These are phyloP conservation scores for Protobothrops mucrosquamatus DNA, from an alignment of 2,113 vertebrate genomes.

Conservation along the genomic window DNA sequence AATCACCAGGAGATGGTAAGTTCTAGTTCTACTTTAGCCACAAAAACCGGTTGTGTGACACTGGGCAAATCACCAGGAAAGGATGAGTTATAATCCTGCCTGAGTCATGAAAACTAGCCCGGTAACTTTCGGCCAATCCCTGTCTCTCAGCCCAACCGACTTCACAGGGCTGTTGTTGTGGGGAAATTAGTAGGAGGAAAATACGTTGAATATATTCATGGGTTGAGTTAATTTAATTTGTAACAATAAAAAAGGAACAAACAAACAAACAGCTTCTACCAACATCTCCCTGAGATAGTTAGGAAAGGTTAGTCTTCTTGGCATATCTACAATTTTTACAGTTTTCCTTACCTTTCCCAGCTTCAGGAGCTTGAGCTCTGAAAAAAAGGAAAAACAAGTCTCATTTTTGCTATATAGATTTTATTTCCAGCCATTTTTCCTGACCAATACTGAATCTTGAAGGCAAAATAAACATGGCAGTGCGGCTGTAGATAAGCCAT, in stretches of 20 bases:
- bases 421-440: neutral
- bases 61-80: neutral
- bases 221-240: neutral
- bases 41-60: neutral
- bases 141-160: neutral
- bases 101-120: neutral
- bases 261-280: too few species aligned
- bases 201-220: neutral
- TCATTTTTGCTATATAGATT: neutral
- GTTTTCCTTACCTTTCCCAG: slow-evolving; percentile 57
- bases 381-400: neutral
- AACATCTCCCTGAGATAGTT: too few species aligned
- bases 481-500: neutral
- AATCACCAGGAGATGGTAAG: neutral
- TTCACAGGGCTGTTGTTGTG: neutral
- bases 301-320: too few species aligned
- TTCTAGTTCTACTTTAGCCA: neutral
- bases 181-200: neutral
- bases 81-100: neutral
- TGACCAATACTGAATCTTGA: neutral
- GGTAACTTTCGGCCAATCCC: neutral
- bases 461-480: neutral
- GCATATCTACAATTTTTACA: neutral
- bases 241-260: neutral
- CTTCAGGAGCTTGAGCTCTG: slow-evolving; percentile 77